phyloP scores from a whole-genome alignment of 2,797 vertebrate species.

The Myotis myotis region DNA sequence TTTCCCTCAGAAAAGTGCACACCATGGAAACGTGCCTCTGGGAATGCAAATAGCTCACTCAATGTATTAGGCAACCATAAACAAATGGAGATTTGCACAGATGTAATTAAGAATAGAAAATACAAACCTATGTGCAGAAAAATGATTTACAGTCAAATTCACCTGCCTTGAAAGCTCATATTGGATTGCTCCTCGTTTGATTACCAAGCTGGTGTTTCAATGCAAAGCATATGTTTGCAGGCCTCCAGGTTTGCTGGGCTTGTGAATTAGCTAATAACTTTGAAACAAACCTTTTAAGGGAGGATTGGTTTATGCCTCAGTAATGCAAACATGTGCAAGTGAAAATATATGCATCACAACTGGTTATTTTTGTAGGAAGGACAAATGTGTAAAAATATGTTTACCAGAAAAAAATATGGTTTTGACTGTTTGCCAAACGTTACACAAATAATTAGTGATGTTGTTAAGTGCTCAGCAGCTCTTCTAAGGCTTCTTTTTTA shows the following conservation, averaged over 20 bases:
- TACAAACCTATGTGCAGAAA: conserved; percentile 79
- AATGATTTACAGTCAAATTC: conserved; percentile 82
- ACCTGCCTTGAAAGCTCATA: conserved; percentile 76
- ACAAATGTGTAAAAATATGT: conserved; percentile 65
- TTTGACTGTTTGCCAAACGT: conserved; percentile 69
- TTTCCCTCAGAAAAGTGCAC: conserved; percentile 53
- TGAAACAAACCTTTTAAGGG: conserved; percentile 62
- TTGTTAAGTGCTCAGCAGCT: conserved; percentile 45
- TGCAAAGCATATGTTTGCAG: conserved; percentile 76
- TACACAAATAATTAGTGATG: conserved; percentile 53
- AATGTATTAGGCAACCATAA: conserved; percentile 78
- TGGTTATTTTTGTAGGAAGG: conserved; percentile 48
- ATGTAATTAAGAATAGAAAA: conserved; percentile 85
- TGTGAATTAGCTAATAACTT: conserved; percentile 69
- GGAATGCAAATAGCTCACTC: conserved; percentile 82
- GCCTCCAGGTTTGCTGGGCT: conserved; percentile 44
- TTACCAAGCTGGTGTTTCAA: conserved; percentile 74
- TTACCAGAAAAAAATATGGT: conserved; percentile 45
- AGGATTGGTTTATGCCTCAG: conserved; percentile 57
- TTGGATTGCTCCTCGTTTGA: conserved; percentile 69
- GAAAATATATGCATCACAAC: conserved; percentile 64
- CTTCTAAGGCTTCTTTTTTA: conserved; percentile 41
- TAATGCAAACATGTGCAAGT: neutral
- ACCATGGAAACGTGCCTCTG: conserved; percentile 79
- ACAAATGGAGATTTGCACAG: conserved; percentile 84